A percentile compares a stretch with the other conserved stretches of the same genome.
Evolutionary conservation across 2,888 invertebrate genomes (phyloP).

Genomic region (Amphiduros pacificus): DNA sequence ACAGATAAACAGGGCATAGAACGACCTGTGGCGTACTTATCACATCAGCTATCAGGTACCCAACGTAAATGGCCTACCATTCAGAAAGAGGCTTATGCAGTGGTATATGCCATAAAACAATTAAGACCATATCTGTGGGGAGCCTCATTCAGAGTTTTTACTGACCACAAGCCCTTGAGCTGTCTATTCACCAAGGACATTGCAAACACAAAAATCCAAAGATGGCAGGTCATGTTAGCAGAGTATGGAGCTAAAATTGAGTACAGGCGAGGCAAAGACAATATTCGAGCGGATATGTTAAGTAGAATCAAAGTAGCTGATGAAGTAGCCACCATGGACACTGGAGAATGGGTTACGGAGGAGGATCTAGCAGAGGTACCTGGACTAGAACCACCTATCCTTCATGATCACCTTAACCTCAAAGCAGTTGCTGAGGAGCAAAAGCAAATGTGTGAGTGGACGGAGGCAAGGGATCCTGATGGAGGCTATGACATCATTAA

Average conservation of each 20-base stretch:
- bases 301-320: neutral
- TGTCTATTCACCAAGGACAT: slow-evolving; percentile 4
- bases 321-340: neutral
- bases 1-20: slow-evolving; percentile 3
- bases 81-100: slow-evolving; percentile 11
- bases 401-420: too few relatives aligned
- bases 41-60: neutral
- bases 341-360: neutral
- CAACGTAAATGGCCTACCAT: slow-evolving; percentile 4
- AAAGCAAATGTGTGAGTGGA: neutral
- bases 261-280: neutral
- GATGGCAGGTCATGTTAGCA: slow-evolving; percentile 13
- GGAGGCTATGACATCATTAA: neutral
- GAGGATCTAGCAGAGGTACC: neutral
- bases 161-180: slow-evolving; percentile 16
- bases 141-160: neutral
- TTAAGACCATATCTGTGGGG: slow-evolving; percentile 14
- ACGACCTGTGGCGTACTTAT: neutral
- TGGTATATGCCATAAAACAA: neutral
- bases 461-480: neutral
- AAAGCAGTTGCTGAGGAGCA: neutral
- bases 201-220: slow-evolving; percentile 9
- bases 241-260: slow-evolving; percentile 13
- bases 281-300: slow-evolving; percentile 13
- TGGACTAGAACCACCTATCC: neutral